Percentiles rank a stretch among this genome's conserved stretches.
Evolutionary conservation across 1,140 invertebrate species (phyloP).

Genomic region (Phymastichus coffea): DNA sequence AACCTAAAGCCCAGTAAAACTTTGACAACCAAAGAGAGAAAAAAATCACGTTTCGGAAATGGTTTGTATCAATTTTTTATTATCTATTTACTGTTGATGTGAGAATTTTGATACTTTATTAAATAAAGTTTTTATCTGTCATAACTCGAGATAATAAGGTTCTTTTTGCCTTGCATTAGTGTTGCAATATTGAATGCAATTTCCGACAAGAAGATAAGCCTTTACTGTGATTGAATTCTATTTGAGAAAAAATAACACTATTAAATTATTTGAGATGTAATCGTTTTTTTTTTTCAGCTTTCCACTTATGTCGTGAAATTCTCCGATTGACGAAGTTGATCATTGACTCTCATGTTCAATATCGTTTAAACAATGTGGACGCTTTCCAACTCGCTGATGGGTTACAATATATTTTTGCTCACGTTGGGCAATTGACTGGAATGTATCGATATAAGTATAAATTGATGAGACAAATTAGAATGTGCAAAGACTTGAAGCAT

Average conservation of each 20-base stretch:
- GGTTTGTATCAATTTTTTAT: constrained; percentile 62
- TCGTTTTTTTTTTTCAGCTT: constrained; percentile 66
- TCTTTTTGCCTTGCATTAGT: constrained; percentile 3
- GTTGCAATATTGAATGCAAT: constrained; percentile 1
- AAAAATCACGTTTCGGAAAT: constrained; percentile 99
- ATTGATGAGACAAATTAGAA: constrained; percentile 98
- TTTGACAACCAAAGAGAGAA: constrained; percentile 97
- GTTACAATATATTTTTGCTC: constrained; percentile 99
- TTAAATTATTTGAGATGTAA: constrained; percentile 7
- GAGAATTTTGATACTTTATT: too few species aligned
- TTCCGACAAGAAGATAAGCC: constrained; percentile 18
- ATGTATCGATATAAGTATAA: constrained; percentile 99
- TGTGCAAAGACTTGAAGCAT: constrained; percentile 99
- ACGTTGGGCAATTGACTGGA: constrained; percentile 98
- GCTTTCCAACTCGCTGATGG: constrained; percentile 98
- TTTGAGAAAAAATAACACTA: not conserved
- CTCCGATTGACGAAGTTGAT: constrained; percentile 95
- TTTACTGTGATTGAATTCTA: not conserved
- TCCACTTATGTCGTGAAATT: constrained; percentile 98
- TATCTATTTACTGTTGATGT: not conserved
- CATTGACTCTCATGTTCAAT: constrained; percentile 99
- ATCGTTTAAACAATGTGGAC: constrained; percentile 98
- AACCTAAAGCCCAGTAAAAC: constrained; percentile 99
- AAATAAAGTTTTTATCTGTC: not conserved
- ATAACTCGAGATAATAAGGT: not conserved